Evolutionary conservation across 1,140 invertebrate species (phyloP).

Genomic region (Papilio glaucus): DNA sequence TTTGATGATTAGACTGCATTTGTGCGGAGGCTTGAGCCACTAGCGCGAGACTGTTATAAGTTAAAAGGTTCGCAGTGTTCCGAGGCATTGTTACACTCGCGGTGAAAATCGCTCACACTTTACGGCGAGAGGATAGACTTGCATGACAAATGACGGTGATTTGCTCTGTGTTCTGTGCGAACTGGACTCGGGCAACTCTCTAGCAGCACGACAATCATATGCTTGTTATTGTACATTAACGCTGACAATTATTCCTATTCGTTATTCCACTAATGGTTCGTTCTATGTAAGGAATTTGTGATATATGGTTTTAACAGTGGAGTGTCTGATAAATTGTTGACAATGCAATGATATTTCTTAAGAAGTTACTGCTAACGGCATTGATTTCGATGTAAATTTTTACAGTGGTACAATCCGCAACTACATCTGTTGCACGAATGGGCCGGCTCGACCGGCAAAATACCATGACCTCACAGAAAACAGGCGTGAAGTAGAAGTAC

Average conservation of each 20-base stretch:
- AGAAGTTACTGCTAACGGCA: no score
- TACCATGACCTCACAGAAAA: no score
- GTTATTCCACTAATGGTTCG: neutral
- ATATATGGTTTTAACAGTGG: neutral
- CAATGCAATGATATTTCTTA: neutral
- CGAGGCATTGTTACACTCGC: constrained; percentile 44
- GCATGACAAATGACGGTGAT: constrained; percentile 61
- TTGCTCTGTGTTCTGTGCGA: constrained; percentile 46
- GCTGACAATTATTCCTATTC: constrained; percentile 19
- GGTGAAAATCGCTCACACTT: constrained; percentile 56
- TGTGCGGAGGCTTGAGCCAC: neutral
- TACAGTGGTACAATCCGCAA: no score
- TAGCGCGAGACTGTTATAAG: neutral
- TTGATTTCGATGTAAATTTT: no score
- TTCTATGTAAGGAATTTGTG: neutral
- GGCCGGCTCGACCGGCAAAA: no score
- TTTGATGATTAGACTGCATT: constrained; percentile 15
- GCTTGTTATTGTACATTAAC: constrained; percentile 30
- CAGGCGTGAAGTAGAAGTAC: no score
- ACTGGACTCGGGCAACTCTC: constrained; percentile 41
- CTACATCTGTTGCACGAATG: no score
- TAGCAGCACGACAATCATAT: constrained; percentile 37
- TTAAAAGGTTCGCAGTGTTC: constrained; percentile 38
- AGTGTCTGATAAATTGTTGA: neutral
- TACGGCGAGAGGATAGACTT: constrained; percentile 46